phyloP scores from a whole-genome alignment of 53 echinoderm and acorn worm species.

The Zoroaster sp. region DNA sequence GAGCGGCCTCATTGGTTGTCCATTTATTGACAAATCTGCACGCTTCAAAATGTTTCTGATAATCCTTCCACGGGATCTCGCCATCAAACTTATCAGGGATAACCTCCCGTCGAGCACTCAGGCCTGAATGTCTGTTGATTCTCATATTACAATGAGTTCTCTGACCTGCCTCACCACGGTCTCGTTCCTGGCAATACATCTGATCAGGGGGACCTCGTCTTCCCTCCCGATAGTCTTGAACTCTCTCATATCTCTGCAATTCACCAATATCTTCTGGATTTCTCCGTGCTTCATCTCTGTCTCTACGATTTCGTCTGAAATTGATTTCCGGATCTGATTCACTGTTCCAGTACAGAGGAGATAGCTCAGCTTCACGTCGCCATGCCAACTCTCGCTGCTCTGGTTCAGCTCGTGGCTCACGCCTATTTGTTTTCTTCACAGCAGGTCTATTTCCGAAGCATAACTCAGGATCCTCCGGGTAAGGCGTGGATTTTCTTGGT shows the following conservation, averaged over 20 bases:
- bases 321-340: background rate
- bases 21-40: no score
- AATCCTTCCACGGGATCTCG: constrained; percentile 9
- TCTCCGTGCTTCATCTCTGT: no score
- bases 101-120: background rate
- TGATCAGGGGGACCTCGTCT: no score
- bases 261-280: background rate
- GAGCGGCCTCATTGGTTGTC: no score
- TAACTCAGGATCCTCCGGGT: background rate
- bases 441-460: background rate
- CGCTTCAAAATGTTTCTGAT: background rate
- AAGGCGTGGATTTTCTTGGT: background rate
- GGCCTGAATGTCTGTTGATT: background rate
- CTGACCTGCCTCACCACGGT: background rate
- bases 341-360: background rate
- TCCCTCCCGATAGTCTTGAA: no score
- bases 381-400: background rate
- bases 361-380: background rate
- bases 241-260: background rate
- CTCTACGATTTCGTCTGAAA: background rate
- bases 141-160: background rate
- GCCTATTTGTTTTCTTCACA: background rate
- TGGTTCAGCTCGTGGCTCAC: background rate
- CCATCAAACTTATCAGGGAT: constrained; percentile 5
- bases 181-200: background rate